These are phyloP conservation scores for Pyrochroa serraticornis DNA, from an alignment of 2,888 invertebrate species.

Conservation along the genomic window DNA sequence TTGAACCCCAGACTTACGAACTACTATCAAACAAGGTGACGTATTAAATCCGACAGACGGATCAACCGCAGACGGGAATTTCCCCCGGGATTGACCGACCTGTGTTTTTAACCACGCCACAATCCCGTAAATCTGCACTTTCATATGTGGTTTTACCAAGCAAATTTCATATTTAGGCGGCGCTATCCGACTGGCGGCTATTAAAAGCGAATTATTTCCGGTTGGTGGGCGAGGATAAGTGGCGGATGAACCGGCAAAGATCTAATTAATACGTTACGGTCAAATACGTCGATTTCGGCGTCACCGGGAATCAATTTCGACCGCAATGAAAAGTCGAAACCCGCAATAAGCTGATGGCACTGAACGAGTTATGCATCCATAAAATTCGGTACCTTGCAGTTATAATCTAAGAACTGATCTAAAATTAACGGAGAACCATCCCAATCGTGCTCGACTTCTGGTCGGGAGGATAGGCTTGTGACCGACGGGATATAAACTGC, in stretches of 20 bases:
- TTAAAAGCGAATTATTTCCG: background rate
- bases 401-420: slow-evolving; percentile 16
- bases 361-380: slow-evolving; percentile 2
- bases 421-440: slow-evolving; percentile 26
- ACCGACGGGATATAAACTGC: slow-evolving; percentile 30
- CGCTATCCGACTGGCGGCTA: background rate
- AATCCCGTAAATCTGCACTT: slow-evolving; percentile 6
- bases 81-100: slow-evolving; percentile 38
- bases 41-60: slow-evolving; percentile 46
- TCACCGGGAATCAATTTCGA: too few relatives aligned
- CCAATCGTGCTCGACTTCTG: slow-evolving; percentile 27
- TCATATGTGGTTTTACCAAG: too few relatives aligned
- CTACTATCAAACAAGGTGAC: slow-evolving; percentile 43
- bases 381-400: slow-evolving; percentile 10
- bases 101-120: slow-evolving; percentile 21
- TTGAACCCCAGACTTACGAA: slow-evolving; percentile 27
- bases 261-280: slow-evolving; percentile 8
- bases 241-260: background rate
- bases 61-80: slow-evolving; percentile 45
- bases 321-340: too few relatives aligned
- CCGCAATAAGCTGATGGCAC: background rate
- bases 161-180: too few relatives aligned
- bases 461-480: slow-evolving; percentile 25
- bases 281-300: background rate
- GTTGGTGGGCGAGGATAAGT: background rate